Base-by-base conservation (phyloP, 2,113 vertebrate species). In the Rhadina sibilatrix region DNA sequence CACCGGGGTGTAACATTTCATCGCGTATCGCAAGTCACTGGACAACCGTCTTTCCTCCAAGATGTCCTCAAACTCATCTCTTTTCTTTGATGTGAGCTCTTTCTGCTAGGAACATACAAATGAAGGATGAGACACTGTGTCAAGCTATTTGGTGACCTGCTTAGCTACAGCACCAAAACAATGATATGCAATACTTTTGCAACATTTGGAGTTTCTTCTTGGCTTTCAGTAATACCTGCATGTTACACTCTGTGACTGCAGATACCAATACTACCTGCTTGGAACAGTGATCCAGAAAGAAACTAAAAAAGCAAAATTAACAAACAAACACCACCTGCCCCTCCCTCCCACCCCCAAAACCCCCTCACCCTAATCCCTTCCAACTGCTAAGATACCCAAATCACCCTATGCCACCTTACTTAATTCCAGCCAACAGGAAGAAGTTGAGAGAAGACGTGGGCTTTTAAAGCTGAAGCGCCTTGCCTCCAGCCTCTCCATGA, bases 1-100 rank as follows among this genome's bases (percentile, higher is more conserved):
- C 4, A 98, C 96, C 0, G 99, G 99, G 2, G 98, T 98, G 61
- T 98, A 99, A 87, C 99, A 99, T 91, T 97, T 98, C 97, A 99
- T 98, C 0, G 99, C 99, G 5, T 99, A 99, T 95, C 98, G 98
- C 91, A 99, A 81, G 97, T 99, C 99, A n/a, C 99, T 99, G 96
- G 98, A 98, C 66, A 97, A 97, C 59, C 99, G 98, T 57, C 99
- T 98, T 87, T 99, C 99, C 93, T 99, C 99, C 93, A 99, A 85
- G 18, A 99, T 97, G 96, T 99, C 99, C 98, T 99, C 99, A 96
- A 99, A 99, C 31, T 99, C 99, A 95, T 99, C 99, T 95, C 99
- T 98, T 38, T 99, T 99, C 97, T 98, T 99, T 78, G 98, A 97
- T 64, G 97, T 97, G 11, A 98, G 97, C 60, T 99, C 98, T 95